Conservation (phyloP, 2,113 vertebrate genomes). For the Paramisgurnus dabryanus region DNA sequence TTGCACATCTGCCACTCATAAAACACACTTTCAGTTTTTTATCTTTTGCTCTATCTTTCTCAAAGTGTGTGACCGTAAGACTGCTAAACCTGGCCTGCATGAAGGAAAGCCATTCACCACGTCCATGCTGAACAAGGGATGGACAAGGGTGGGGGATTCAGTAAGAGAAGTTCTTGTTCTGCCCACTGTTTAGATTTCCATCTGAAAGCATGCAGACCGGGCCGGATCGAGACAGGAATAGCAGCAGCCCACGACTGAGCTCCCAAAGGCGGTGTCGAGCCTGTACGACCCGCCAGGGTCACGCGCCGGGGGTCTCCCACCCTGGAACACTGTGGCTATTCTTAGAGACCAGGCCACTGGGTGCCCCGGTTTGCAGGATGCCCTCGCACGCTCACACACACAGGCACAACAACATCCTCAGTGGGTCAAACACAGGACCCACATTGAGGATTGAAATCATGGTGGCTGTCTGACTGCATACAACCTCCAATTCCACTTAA, state of each 20-base stretch:
- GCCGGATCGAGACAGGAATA: conserved; percentile 61
- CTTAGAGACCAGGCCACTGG: conserved; percentile 61
- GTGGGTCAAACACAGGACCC: not conserved
- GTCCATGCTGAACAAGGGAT: conserved; percentile 46
- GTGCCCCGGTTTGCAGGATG: conserved; percentile 49
- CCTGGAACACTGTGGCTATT: conserved; percentile 70
- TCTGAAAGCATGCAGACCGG: conserved; percentile 58
- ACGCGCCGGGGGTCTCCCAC: conserved; percentile 55
- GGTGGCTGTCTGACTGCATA: no score
- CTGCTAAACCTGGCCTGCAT: conserved; percentile 64
- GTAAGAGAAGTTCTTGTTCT: conserved; percentile 73
- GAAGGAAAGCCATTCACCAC: conserved; percentile 72
- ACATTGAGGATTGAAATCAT: conserved; percentile 1
- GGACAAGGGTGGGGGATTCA: conserved; percentile 54
- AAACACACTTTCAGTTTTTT: conserved; percentile 55
- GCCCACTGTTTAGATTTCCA: conserved; percentile 73
- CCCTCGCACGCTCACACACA: conserved; percentile 41
- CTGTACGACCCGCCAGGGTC: conserved; percentile 38
- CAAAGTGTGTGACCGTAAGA: conserved; percentile 51
- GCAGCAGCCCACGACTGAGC: conserved; percentile 52
- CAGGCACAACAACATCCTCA: conserved; percentile 2
- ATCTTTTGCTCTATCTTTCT: conserved; percentile 48
- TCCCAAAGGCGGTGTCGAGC: conserved; percentile 37
- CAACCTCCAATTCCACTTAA: not conserved
- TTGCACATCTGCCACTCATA: no score